Evolutionary conservation across 2,113 vertebrate species (phyloP).

Genomic region (Xiphorhynchus elegans): DNA sequence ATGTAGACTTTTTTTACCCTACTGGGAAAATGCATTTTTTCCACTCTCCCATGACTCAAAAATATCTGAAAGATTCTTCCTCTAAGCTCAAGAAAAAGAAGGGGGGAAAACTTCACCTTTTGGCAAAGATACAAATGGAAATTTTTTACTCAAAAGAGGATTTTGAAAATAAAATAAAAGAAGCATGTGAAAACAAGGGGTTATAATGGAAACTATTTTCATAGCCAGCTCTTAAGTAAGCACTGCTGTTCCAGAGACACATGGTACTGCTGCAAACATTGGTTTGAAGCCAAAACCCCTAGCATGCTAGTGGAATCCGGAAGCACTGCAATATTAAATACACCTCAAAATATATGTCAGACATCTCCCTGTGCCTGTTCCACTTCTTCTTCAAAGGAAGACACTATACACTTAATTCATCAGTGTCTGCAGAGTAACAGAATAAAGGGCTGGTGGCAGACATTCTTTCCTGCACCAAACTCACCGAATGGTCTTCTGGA

Average conservation of each 20-base stretch:
- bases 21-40: slow-evolving; percentile 43
- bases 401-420: neutral
- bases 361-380: slow-evolving; percentile 17
- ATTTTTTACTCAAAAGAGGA: slow-evolving; percentile 43
- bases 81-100: neutral
- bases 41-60: slow-evolving; percentile 36
- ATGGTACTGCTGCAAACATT: slow-evolving; percentile 60
- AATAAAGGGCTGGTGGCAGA: neutral
- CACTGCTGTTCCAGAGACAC: slow-evolving; percentile 49
- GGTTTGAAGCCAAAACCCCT: slow-evolving; percentile 47
- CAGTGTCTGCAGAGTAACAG: neutral
- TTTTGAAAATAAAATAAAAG: slow-evolving; percentile 57
- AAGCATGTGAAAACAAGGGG: slow-evolving; percentile 52
- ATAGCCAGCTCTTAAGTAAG: slow-evolving; percentile 54
- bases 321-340: slow-evolving; percentile 48
- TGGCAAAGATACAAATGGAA: slow-evolving; percentile 52
- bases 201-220: slow-evolving; percentile 63
- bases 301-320: slow-evolving; percentile 43
- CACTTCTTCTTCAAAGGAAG: slow-evolving; percentile 10
- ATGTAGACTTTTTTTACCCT: neutral
- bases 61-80: slow-evolving; percentile 29
- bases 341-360: slow-evolving; percentile 56
- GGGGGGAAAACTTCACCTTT: neutral
- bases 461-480: neutral
- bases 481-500: neutral